A percentile compares a stretch with the other conserved stretches of the same genome.
Conservation (phyloP, 2,113 vertebrate genomes). For the Scytalopus superciliaris region DNA sequence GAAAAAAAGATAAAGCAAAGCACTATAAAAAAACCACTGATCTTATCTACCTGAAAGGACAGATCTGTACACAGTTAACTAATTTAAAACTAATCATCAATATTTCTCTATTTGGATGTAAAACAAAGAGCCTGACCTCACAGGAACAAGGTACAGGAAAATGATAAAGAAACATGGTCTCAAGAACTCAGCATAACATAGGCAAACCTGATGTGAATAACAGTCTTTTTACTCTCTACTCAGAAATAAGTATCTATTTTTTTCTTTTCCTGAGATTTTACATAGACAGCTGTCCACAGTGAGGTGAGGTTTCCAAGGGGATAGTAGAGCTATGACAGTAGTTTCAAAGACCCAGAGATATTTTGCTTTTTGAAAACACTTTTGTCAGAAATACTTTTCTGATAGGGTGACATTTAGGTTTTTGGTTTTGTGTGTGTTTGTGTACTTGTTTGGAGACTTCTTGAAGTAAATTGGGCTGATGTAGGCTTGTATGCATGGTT, state of each 20-base stretch:
- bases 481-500: not conserved
- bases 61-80: not conserved
- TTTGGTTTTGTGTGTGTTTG: not conserved
- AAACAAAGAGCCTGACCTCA: not conserved
- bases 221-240: not conserved
- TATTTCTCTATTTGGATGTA: not conserved
- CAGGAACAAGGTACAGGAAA: not conserved
- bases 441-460: not conserved
- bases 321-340: not conserved
- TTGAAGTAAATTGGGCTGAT: not conserved
- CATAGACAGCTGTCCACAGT: accelerated
- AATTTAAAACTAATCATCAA: not conserved
- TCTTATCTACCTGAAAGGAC: not conserved
- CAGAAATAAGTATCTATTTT: not conserved
- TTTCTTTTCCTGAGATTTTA: not conserved
- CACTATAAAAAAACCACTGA: not conserved
- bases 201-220: not conserved
- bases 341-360: not conserved
- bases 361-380: not conserved
- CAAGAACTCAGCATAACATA: not conserved
- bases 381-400: not conserved
- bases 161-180: not conserved
- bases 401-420: not conserved
- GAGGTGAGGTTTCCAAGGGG: not conserved
- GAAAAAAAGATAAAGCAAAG: accelerated